Percentiles rank a stretch among this genome's conserved stretches.
Conservation (phyloP, 2,888 invertebrate genomes). For the Deilephila elpenor region DNA sequence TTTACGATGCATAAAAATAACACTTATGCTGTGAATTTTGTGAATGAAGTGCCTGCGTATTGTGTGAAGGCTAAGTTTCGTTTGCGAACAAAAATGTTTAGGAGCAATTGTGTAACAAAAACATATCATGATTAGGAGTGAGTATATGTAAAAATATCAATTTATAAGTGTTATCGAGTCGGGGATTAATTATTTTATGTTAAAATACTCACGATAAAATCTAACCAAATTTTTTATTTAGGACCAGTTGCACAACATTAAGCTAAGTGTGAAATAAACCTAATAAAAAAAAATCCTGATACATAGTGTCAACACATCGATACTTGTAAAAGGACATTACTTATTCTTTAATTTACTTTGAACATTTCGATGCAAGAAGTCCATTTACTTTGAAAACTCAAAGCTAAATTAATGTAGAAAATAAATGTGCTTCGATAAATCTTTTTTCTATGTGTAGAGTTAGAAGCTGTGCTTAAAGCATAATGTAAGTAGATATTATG, state of each 20-base stretch:
- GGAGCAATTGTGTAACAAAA: slow-evolving; percentile 69
- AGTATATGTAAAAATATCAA: slow-evolving; percentile 60
- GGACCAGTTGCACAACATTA: neutral
- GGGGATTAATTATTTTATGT: slow-evolving; percentile 29
- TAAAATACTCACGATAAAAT: neutral
- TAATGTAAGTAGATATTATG: slow-evolving; percentile 43
- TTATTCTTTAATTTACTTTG: too few relatives aligned
- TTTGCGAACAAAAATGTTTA: slow-evolving; percentile 40
- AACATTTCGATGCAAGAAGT: too few relatives aligned
- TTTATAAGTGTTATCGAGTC: slow-evolving; percentile 69
- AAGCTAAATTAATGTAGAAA: slow-evolving; percentile 9
- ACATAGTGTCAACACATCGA: too few relatives aligned
- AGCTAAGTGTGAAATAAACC: neutral
- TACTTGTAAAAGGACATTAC: too few relatives aligned
- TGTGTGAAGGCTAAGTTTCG: slow-evolving; percentile 39
- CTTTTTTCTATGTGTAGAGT: slow-evolving; percentile 5
- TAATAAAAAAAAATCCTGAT: neutral
- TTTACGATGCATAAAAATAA: slow-evolving; percentile 28
- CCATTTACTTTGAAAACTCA: neutral
- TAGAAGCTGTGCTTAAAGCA: slow-evolving; percentile 50
- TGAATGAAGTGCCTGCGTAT: slow-evolving; percentile 32
- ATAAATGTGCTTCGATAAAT: neutral
- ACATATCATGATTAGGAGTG: slow-evolving; percentile 80
- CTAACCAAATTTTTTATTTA: neutral
- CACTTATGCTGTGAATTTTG: slow-evolving; percentile 21